Conservation (phyloP, 2,888 invertebrate genomes). For the Cynaeus angustus region DNA sequence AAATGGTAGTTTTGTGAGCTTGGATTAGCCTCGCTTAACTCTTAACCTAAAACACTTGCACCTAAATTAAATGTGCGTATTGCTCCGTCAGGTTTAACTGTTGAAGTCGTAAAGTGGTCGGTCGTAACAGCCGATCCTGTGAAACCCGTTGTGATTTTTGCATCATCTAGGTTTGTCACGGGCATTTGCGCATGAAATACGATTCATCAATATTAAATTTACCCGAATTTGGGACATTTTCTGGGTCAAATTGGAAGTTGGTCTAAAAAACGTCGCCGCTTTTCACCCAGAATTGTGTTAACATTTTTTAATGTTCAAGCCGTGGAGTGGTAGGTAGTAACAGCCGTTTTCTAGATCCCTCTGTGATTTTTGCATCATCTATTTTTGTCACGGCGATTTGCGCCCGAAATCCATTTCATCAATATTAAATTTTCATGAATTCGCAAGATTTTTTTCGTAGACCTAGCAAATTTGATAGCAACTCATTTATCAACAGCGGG, state of each 20-base stretch:
- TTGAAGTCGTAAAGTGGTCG: conserved; percentile 7
- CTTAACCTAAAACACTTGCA: conserved; percentile 2
- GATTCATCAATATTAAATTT: too few species aligned
- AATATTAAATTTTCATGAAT: conserved; percentile 33
- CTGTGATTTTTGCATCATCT: conserved; percentile 22
- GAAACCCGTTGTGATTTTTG: too few species aligned
- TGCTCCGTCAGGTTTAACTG: neutral
- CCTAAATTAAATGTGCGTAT: conserved; percentile 5
- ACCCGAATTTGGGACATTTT: too few species aligned
- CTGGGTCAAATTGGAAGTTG: too few species aligned
- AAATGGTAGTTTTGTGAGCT: neutral
- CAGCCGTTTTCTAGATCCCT: too few species aligned
- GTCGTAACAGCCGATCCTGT: too few species aligned
- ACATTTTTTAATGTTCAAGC: too few species aligned
- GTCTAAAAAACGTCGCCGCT: too few species aligned
- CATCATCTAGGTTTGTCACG: too few species aligned
- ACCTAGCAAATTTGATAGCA: neutral
- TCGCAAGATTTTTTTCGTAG: conserved; percentile 12
- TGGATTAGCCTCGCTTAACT: neutral
- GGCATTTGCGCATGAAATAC: too few species aligned
- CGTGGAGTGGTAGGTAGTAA: too few species aligned
- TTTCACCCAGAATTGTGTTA: too few species aligned
- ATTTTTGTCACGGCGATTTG: conserved; percentile 23
- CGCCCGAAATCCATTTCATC: conserved; percentile 21
- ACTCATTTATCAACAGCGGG: conserved; percentile 24